Conservation (phyloP, 2,113 vertebrate genomes). For the Alligator sinensis region DNA sequence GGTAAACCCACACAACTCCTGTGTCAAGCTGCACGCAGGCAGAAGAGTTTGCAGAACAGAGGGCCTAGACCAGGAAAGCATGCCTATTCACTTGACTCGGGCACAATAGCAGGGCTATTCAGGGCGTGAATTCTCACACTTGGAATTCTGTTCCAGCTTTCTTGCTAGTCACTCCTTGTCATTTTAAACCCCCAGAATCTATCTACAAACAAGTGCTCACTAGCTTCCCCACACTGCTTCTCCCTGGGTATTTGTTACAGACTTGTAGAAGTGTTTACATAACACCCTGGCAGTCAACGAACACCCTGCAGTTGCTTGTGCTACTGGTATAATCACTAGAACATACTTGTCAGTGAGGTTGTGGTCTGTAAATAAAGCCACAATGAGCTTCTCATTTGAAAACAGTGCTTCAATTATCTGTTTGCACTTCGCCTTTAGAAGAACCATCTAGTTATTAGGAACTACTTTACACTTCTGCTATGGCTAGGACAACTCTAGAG, state of each 20-base stretch:
- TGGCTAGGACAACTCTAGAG: background rate
- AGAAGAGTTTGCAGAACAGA: accelerated
- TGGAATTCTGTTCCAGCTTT: too few relatives aligned
- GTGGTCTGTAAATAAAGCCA: background rate
- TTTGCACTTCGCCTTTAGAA: background rate
- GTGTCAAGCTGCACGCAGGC: background rate
- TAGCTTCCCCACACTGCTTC: background rate
- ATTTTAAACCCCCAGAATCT: background rate
- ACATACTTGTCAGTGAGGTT: background rate
- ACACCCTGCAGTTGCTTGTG: background rate
- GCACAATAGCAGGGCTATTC: too few relatives aligned
- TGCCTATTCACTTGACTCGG: background rate
- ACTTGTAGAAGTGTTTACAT: background rate
- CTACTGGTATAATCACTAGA: background rate
- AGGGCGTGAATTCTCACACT: too few relatives aligned
- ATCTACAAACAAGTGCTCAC: background rate
- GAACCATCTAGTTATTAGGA: background rate
- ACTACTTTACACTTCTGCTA: background rate
- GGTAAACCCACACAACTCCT: background rate
- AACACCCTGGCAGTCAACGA: background rate
- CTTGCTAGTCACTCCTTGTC: too few relatives aligned
- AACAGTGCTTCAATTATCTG: background rate
- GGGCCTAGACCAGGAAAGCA: background rate
- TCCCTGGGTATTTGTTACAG: background rate
- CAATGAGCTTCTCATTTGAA: background rate